Conservation (phyloP, 2,888 invertebrate genomes). For the Aphelenchoides bicaudatus region DNA sequence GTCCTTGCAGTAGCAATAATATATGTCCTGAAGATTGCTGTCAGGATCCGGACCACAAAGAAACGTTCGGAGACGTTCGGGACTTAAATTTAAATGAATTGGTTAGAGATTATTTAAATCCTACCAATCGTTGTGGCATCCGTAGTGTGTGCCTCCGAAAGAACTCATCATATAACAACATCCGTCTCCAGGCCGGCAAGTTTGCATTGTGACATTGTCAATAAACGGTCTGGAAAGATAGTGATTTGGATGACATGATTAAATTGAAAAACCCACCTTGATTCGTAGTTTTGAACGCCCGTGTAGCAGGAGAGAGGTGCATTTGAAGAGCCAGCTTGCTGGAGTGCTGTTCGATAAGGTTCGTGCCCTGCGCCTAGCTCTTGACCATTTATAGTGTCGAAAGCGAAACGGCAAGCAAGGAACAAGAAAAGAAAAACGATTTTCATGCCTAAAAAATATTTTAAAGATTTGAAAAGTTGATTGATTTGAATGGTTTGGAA, state of each 20-base stretch:
- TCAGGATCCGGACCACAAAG: constrained; percentile 22
- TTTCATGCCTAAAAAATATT: too few species aligned
- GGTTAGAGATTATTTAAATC: background rate
- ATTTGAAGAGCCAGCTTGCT: background rate
- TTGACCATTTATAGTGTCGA: too few species aligned
- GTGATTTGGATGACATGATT: too few species aligned
- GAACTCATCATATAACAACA: constrained; percentile 21
- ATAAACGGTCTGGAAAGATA: constrained; percentile 3
- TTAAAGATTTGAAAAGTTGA: too few species aligned
- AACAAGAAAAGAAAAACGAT: too few species aligned
- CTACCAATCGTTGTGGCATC: background rate
- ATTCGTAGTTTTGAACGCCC: constrained; percentile 14
- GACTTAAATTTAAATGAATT: constrained; percentile 13
- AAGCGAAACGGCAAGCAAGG: too few species aligned
- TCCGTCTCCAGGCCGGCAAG: constrained; percentile 14
- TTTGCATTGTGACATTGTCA: constrained; percentile 12
- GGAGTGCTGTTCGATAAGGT: constrained; percentile 7
- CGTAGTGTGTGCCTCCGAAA: background rate
- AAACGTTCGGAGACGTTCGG: constrained; percentile 15
- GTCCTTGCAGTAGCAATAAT: constrained; percentile 19
- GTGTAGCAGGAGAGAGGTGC: constrained; percentile 3
- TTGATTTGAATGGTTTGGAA: too few species aligned
- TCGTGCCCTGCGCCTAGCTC: background rate
- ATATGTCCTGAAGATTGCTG: constrained; percentile 20
- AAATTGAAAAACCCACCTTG: too few species aligned